Base-by-base conservation (phyloP, 92 coral and sea anemone genomes). In the Umimayanthus chanpuru region DNA sequence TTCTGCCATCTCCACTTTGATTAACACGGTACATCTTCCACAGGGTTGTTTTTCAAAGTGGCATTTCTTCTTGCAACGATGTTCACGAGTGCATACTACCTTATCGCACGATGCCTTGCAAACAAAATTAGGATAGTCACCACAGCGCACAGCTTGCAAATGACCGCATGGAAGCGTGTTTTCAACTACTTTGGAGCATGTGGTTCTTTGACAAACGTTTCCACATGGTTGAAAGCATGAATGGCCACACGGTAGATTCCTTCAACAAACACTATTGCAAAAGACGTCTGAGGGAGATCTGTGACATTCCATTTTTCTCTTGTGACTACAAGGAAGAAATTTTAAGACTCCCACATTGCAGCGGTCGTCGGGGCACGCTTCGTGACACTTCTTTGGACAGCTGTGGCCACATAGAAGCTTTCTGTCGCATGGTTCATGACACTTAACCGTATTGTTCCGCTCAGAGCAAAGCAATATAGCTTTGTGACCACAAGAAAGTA, bases 221-320 rank as follows among this genome's bases (percentile, higher is more conserved):
- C 41, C 50, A 43, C 98, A 94, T 9, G 39, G 36, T n/a, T 90
- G 91, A 23, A 81, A 25, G 61, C 98, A 94, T 29, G 15, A n/a
- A 79, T 94, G 98, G 12, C 94, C 96, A 40, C 98, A 94, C 2
- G 85, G 88, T 53, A 94, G 92, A 38, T 71, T 38, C n/a, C 30
- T 71, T 23, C 41, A 41, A 55, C 98, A 94, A 0, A 89, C 76
- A 25, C 55, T 72, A 14, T 67, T 85, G 67, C 98, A 94, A 21
- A 43, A 28, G 12, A 85, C 92, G 0, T 64, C 83, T 5, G 79
- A 90, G 40, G 81, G 50, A 25, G 91, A 80, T n/a, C 30, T 25
- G 78, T 77, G 38, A 44, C 95, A 94, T 73, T 79, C 67, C 88
- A 94, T 76, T 56, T 61, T 39, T 39, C 88, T 72, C 61, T 73